Base-by-base conservation (phyloP, 2,888 invertebrate genomes). In the Coremacera marginata region DNA sequence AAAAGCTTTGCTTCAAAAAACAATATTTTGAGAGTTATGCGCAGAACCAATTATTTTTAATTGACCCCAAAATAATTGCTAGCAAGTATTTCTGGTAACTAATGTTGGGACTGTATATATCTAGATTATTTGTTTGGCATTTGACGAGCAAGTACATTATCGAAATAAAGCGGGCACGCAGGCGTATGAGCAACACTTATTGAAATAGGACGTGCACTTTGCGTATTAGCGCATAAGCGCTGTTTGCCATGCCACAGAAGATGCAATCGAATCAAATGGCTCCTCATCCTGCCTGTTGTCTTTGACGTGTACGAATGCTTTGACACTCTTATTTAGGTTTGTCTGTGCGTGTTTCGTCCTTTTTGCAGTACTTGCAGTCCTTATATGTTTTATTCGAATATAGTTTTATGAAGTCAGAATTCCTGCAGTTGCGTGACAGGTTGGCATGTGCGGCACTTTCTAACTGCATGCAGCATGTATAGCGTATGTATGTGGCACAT, bases 401-500 rank as follows among this genome's bases (percentile, higher is more conserved):
- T 25, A 44, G 44, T 44, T 60, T 60, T 60, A 60, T 60, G 27
- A 25, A 60, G 60, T 11, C 14, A 44, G 44, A 1, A 14, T 44
- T 60, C 9, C 25, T 60, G 25, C 25, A 5, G 27, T 60, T 60
- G 22, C 60, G 60, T 60, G 60, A 16, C 60, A 27, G 25, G 27
- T 14, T 27, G 22, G 60, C 60, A 60, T 60, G 60, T 8, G 22
- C 2, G 65, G 19, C 22, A 37, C 65, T 27, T 63, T 34, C 25
- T 67, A 68, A 73, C 73, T 68, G 14, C 51, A 25, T 49, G 25
- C 14, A 22, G 9, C 31, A n/a, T n/a, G 2, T 55, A 27, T 19
- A 27, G 19, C 25, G 57, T 80, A 72, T 71, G 76, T 31, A 31
- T 31, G 31, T 79, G 76, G 77, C 77, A 76, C 77, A 78, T 70